A percentile compares a stretch with the other conserved stretches of the same genome.
These are phyloP conservation scores for Trichonephila inaurata DNA, from an alignment of 1,140 invertebrate genomes.

Conservation along the genomic window DNA sequence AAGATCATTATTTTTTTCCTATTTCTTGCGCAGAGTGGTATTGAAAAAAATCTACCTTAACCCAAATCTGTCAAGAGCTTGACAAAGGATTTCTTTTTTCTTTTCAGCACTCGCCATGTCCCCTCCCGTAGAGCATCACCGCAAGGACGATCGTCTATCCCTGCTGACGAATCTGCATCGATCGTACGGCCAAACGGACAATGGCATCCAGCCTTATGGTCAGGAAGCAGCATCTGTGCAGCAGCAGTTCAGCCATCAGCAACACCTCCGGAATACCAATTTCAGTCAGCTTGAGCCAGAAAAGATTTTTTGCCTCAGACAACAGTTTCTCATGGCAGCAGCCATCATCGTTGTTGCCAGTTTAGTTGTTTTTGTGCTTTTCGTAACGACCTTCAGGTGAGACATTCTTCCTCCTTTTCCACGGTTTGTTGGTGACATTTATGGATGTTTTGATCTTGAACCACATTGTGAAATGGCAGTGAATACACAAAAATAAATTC, in stretches of 20 bases:
- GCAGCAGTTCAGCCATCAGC: conserved; percentile 41
- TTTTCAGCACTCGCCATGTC: conserved; percentile 63
- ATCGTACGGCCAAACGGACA: conserved; percentile 55
- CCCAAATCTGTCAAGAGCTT: no score
- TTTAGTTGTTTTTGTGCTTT: conserved; percentile 64
- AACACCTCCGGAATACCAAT: not conserved
- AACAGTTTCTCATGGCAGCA: conserved; percentile 53
- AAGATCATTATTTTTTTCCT: no score
- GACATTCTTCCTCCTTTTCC: not conserved
- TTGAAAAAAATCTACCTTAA: no score
- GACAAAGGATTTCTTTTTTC: not conserved
- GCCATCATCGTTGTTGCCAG: conserved; percentile 60
- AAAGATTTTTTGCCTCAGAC: conserved; percentile 67
- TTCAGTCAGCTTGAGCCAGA: conserved; percentile 52
- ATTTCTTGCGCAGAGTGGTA: no score
- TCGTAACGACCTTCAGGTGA: conserved; percentile 68
- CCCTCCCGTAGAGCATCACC: conserved; percentile 16
- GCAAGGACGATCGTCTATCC: conserved; percentile 64
- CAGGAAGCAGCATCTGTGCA: conserved; percentile 43
- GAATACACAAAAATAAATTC: no score
- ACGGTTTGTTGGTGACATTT: no score
- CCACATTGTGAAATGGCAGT: no score
- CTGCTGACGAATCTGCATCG: conserved; percentile 56
- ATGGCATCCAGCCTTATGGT: not conserved
- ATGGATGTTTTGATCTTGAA: no score